Evolutionary conservation across 2,113 vertebrate genomes (phyloP).

Genomic region (Hippolais icterina): DNA sequence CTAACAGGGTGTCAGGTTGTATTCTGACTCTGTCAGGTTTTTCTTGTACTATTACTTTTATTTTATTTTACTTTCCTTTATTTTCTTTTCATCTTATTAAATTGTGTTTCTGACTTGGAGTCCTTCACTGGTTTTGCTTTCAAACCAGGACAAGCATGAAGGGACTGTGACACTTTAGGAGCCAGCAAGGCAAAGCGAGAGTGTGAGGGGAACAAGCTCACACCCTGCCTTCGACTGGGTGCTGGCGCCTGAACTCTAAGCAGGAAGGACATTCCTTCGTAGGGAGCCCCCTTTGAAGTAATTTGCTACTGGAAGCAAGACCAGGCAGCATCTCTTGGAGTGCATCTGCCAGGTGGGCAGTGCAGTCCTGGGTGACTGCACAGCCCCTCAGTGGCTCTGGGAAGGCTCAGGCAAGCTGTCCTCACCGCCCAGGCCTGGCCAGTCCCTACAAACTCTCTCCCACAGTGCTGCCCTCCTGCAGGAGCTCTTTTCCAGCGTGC

Average conservation of each 20-base stretch:
- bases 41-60: no score
- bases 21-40: no score
- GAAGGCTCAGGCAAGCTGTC: not conserved
- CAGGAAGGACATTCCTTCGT: not conserved
- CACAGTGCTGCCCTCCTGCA: fast-evolving
- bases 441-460: not conserved
- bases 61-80: no score
- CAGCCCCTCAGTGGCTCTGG: not conserved
- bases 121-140: no score
- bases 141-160: no score
- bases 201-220: fast-evolving
- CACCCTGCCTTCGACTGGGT: fast-evolving
- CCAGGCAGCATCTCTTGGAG: not conserved
- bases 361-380: no score
- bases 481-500: not conserved
- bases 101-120: no score
- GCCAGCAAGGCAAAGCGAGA: fast-evolving
- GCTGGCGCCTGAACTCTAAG: not conserved
- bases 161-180: not conserved
- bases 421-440: fast-evolving
- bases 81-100: no score
- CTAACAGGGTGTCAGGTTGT: no score
- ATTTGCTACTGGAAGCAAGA: not conserved
- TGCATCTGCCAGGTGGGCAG: not conserved
- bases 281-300: not conserved